A percentile compares a stretch with the other conserved stretches of the same genome.
phyloP scores from a whole-genome alignment of 1,140 invertebrate species.

The Euura lappo region DNA sequence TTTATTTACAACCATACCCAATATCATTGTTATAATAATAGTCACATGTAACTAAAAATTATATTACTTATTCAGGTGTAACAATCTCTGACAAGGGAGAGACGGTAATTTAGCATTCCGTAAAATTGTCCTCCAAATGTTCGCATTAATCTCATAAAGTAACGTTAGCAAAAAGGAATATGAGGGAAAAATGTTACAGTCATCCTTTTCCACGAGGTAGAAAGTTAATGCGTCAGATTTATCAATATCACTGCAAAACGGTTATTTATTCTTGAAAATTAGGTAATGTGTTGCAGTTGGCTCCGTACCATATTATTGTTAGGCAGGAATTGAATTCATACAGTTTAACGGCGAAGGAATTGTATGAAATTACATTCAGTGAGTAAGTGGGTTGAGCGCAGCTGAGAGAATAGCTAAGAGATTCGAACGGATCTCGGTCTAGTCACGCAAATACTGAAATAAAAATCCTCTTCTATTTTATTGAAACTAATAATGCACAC shows the following conservation, averaged over 20 bases:
- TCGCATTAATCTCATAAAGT: neutral
- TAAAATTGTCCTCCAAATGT: no score
- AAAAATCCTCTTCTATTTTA: neutral
- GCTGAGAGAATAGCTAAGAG: no score
- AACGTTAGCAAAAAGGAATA: neutral
- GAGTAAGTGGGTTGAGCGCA: no score
- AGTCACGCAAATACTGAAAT: no score
- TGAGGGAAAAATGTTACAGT: neutral
- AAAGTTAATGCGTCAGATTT: constrained; percentile 1
- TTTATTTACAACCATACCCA: no score
- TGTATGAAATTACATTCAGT: no score
- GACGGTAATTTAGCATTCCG: no score
- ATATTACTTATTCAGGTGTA: no score
- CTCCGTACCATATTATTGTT: neutral
- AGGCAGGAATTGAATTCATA: neutral
- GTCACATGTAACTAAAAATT: no score
- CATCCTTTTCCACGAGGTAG: neutral
- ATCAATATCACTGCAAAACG: neutral
- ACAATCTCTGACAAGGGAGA: no score
- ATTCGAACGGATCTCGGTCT: no score
- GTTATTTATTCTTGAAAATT: neutral
- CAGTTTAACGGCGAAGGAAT: no score
- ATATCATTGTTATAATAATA: neutral
- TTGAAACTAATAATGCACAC: neutral
- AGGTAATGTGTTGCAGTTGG: neutral